Evolutionary conservation across 2,888 invertebrate genomes (phyloP), one percentile per base, ranked within the genome.

Genomic region (Lacanobia wlatinum): DNA sequence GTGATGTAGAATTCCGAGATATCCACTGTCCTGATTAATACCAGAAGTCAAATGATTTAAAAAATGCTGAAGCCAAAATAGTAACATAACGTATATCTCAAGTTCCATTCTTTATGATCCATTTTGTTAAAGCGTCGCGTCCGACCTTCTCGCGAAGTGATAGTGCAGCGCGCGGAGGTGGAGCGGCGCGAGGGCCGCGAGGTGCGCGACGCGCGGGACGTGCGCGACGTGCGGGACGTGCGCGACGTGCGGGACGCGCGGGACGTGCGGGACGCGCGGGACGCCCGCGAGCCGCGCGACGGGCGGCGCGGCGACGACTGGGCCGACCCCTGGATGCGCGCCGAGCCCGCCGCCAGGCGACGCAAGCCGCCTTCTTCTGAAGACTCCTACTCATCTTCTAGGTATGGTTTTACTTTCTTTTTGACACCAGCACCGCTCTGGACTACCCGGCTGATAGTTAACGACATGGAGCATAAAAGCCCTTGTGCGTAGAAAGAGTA

Each of bases 311-410:
- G 97, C 0, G 99, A 99, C 91, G 99, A 99, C 88, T 99, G 99
- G 99, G 98, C 98, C 58, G 99, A 99, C 95, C 99, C 99, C 0
- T 99, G 99, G 99, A 98, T 98, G 91, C 95, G 97, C 1, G 96
- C 97, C 53, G 97, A 97, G 79, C 94, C 96, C 10, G 96, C 96
- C 66, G 94, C 96, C 0, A 77, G 95, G 0, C 85, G 93, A 4
- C 89, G 95, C 52, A 89, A 94, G n/a, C 94, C 93, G 23, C 94
- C 93, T 0, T 95, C 95, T 8, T 94, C 95, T 0, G 96, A 96
- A 12, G 96, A 96, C 64, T 95, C 96, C 0, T 96, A 96, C 83
- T 95, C 96, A 2, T 95, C 96, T 2, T 94, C 96, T 38, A 96
- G 96, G 96, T 96, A 87, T 16, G 68, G 21, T 23, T 48, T 53